Base-by-base conservation (phyloP, 2,888 invertebrate genomes). In the Luffia ferchaultella region DNA sequence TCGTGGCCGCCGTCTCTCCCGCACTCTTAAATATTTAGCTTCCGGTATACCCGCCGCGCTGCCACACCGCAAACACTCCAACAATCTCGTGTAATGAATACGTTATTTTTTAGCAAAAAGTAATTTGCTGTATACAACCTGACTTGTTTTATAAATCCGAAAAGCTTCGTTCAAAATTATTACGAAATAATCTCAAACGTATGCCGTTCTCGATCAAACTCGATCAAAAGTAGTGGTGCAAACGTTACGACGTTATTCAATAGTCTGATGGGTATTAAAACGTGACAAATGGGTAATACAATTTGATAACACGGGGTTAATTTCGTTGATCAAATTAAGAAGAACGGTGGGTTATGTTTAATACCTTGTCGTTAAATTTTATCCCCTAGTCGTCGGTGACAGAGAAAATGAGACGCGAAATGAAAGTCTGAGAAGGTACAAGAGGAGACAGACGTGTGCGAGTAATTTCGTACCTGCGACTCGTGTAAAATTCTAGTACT, bases 321-420 rank as follows among this genome's bases (percentile, higher is more conserved):
- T 20, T 43, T 18, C 30, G 12, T 30, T 30, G 30, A 30, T 30
- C 30, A 30, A 30, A 48, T 48, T 48, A 48, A 48, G 46, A 30
- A 46, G 30, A 30, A 30, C 30, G 16, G n/a, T 43, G 45, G 18
- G 50, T 46, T 46, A 41, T 46, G 30, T 46, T 46, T 50, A 46
- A n/a, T 16, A 46, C 50, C 42, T 46, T 50, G 42, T 45, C 46
- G 17, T 45, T 30, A 49, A 50, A 50, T 50, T 50, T 46, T 19
- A 46, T 18, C 46, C 19, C 41, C 40, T 30, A 30, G 45, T 45
- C 45, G 44, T 49, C 45, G 46, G 15, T 20, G 46, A 19, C 45
- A 40, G 45, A 20, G 50, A 18, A 62, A 65, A 66, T 64, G 59
- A 62, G 62, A 60, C 59, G 53, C 66, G 58, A 66, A 67, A 62